Conservation (phyloP, 2,888 invertebrate genomes). For the Spodoptera littoralis region DNA sequence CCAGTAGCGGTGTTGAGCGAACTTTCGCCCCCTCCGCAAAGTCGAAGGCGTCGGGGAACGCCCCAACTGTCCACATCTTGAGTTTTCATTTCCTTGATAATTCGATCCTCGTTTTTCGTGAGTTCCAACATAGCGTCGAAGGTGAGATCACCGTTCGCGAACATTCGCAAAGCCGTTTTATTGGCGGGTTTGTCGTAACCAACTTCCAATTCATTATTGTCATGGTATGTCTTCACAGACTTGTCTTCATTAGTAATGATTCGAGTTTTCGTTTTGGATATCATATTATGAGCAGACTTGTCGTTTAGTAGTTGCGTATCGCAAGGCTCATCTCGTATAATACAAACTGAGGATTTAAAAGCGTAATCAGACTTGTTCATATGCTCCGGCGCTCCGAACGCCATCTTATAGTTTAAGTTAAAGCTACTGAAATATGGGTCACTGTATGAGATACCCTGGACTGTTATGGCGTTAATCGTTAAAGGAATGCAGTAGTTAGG, state of each 20-base stretch:
- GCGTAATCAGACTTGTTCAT: slow-evolving; percentile 90
- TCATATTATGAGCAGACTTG: slow-evolving; percentile 82
- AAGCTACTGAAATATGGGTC: slow-evolving; percentile 90
- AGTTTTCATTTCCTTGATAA: slow-evolving; percentile 69
- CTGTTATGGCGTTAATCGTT: slow-evolving; percentile 89
- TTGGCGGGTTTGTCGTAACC: slow-evolving; percentile 67
- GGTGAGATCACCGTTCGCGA: slow-evolving; percentile 86
- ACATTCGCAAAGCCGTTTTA: slow-evolving; percentile 72
- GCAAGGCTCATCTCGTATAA: slow-evolving; percentile 87
- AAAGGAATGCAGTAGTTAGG: slow-evolving; percentile 89
- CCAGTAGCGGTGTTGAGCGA: slow-evolving; percentile 93
- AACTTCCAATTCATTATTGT: slow-evolving; percentile 82
- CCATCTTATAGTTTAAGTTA: slow-evolving; percentile 89
- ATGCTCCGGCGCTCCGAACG: slow-evolving; percentile 87
- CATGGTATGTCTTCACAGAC: slow-evolving; percentile 81
- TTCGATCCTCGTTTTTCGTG: slow-evolving; percentile 73
- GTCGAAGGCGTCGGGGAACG: slow-evolving; percentile 89
- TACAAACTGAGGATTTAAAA: slow-evolving; percentile 89
- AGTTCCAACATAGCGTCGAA: slow-evolving; percentile 84
- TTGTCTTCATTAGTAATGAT: slow-evolving; percentile 78
- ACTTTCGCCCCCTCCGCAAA: slow-evolving; percentile 94
- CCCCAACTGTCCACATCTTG: slow-evolving; percentile 87
- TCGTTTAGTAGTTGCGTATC: slow-evolving; percentile 82
- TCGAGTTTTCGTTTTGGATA: slow-evolving; percentile 83
- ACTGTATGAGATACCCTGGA: slow-evolving; percentile 90